These are phyloP conservation scores for Burhinus bistriatus DNA, from an alignment of 2,113 vertebrate species.

Conservation along the genomic window DNA sequence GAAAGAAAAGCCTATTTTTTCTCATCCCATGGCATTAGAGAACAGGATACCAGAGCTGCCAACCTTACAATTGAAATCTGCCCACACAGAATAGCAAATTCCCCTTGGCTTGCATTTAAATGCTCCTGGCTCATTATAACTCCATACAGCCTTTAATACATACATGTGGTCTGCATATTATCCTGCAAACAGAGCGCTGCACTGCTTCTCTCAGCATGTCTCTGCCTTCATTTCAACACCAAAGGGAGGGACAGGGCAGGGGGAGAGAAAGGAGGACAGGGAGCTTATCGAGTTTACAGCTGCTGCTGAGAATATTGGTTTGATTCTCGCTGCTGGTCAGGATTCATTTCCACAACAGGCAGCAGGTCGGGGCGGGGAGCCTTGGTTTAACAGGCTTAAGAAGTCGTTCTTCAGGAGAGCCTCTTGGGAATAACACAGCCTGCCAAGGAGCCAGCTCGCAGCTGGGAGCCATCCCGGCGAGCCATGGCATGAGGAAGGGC, in stretches of 20 bases:
- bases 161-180: slow-evolving; percentile 24
- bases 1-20: slow-evolving; percentile 61
- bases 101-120: slow-evolving; percentile 63
- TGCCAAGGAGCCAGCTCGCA: background rate
- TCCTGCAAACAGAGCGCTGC: background rate
- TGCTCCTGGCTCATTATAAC: slow-evolving; percentile 55
- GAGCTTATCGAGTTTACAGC: slow-evolving; percentile 37
- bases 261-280: background rate
- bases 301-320: slow-evolving; percentile 5
- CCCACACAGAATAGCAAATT: slow-evolving; percentile 71
- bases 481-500: rapidly evolving
- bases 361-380: background rate
- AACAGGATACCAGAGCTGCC: slow-evolving; percentile 74
- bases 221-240: slow-evolving; percentile 16
- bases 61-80: slow-evolving; percentile 71
- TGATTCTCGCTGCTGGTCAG: slow-evolving; percentile 1
- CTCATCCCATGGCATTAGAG: slow-evolving; percentile 67
- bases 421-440: background rate
- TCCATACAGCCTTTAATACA: slow-evolving; percentile 38
- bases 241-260: background rate
- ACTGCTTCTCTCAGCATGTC: slow-evolving; percentile 4
- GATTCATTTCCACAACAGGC: background rate
- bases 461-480: background rate
- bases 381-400: background rate
- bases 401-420: background rate